Evolutionary conservation across 2,113 vertebrate genomes (phyloP).

Genomic region (Oryzias woworae): DNA sequence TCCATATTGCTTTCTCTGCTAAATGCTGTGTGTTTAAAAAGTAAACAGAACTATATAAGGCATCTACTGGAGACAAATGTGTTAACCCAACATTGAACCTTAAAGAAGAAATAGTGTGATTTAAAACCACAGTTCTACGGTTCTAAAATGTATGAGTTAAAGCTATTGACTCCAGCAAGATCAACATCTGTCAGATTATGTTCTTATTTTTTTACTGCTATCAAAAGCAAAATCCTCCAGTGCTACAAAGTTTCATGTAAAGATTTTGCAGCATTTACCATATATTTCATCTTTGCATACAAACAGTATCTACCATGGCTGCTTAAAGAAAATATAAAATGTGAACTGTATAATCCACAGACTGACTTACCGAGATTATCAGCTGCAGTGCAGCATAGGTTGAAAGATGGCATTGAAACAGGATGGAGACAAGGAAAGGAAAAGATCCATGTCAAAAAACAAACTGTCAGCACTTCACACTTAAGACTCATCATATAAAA

Average conservation of each 20-base stretch:
- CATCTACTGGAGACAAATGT: too few species aligned
- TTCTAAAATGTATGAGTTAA: neutral
- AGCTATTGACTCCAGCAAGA: neutral
- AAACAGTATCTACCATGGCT: conserved; percentile 27
- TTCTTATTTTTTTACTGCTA: neutral
- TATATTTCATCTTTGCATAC: conserved; percentile 1
- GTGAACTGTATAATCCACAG: conserved; percentile 17
- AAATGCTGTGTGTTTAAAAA: too few species aligned
- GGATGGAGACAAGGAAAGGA: conserved; percentile 60
- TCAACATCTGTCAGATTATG: too few species aligned
- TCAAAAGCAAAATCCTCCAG: neutral
- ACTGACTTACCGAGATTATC: conserved; percentile 75
- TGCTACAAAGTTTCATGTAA: conserved; percentile 6
- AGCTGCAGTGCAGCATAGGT: conserved; percentile 66
- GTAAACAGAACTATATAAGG: too few species aligned
- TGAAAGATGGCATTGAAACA: conserved; percentile 55
- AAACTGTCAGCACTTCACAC: conserved; percentile 35
- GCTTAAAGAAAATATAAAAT: too few species aligned
- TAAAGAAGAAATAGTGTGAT: neutral
- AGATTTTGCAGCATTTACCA: neutral
- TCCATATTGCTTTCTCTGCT: too few species aligned
- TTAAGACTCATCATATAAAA: conserved; percentile 19
- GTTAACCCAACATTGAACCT: too few species aligned
- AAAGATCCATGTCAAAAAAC: conserved; percentile 54
- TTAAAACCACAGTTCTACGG: neutral